These are phyloP conservation scores for Brachionus rotundiformis DNA, from an alignment of 1,140 invertebrate species.

Conservation along the genomic window DNA sequence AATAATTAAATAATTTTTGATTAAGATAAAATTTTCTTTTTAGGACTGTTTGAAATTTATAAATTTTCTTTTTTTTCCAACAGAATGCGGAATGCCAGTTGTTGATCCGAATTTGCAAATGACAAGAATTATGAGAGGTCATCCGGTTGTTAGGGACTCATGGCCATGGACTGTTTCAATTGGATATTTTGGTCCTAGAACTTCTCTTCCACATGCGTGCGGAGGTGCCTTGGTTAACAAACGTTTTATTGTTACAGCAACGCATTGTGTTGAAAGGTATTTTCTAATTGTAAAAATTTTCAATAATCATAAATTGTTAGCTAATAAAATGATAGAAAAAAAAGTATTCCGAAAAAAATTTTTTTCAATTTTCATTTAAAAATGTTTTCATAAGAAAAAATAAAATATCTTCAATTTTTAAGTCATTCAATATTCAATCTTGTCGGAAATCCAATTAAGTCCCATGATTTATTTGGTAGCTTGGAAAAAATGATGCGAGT, in stretches of 20 bases:
- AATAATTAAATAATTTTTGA: not conserved
- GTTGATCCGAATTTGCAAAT: slow-evolving; percentile 2
- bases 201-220: slow-evolving; percentile 44
- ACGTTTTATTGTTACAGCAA: slow-evolving; percentile 42
- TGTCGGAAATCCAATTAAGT: not conserved
- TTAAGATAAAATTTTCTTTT: no score
- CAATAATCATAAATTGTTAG: no score
- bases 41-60: not conserved
- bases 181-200: slow-evolving; percentile 35
- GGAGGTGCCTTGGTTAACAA: slow-evolving; percentile 40
- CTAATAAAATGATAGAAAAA: no score
- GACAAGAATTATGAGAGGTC: slow-evolving; percentile 21
- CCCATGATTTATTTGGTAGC: not conserved
- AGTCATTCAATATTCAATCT: slow-evolving; percentile 30
- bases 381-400: not conserved
- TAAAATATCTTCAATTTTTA: not conserved
- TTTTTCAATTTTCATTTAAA: no score
- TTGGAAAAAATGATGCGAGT: slow-evolving; percentile 49
- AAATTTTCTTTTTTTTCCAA: not conserved
- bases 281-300: no score
- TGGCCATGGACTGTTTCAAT: slow-evolving; percentile 51
- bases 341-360: no score
- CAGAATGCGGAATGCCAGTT: not conserved
- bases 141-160: not conserved
- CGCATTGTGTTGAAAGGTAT: slow-evolving; percentile 48